Conservation (phyloP, 37 sponge, comb jelly and placozoan species). For the Corticium candelabrum region DNA sequence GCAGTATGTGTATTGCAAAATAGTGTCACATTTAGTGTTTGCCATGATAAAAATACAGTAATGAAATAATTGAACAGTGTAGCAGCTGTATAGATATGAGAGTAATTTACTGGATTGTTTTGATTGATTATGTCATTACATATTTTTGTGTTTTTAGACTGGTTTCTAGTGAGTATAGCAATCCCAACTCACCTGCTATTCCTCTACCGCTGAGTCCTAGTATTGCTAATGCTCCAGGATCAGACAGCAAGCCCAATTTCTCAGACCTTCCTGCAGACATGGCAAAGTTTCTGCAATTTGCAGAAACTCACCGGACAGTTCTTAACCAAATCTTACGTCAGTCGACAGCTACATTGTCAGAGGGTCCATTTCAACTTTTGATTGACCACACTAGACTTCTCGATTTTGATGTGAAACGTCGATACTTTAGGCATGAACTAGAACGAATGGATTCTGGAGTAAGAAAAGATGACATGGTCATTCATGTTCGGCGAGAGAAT, state of each 20-base stretch:
- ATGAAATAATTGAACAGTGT: not conserved
- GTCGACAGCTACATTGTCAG: constrained; percentile 64
- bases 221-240: too few relatives aligned
- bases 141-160: not conserved
- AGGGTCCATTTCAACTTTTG: constrained; percentile 91
- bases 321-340: constrained; percentile 96
- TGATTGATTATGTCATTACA: too few relatives aligned
- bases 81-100: not conserved
- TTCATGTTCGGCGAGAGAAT: constrained; percentile 73
- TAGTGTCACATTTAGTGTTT: too few relatives aligned
- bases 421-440: constrained; percentile 93
- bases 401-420: constrained; percentile 95
- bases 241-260: too few relatives aligned
- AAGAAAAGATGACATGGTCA: constrained; percentile 80
- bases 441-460: constrained; percentile 64
- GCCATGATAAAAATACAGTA: not conserved
- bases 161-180: not conserved
- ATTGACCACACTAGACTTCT: constrained; percentile 90
- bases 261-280: constrained; percentile 71
- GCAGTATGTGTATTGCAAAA: too few relatives aligned
- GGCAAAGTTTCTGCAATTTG: constrained; percentile 86
- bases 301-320: constrained; percentile 87
- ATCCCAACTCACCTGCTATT: not conserved
- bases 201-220: not conserved
- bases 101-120: not conserved